Evolutionary conservation across 1,140 invertebrate genomes (phyloP), one percentile per base, ranked within the genome.

Genomic region (Asobara japonica): DNA sequence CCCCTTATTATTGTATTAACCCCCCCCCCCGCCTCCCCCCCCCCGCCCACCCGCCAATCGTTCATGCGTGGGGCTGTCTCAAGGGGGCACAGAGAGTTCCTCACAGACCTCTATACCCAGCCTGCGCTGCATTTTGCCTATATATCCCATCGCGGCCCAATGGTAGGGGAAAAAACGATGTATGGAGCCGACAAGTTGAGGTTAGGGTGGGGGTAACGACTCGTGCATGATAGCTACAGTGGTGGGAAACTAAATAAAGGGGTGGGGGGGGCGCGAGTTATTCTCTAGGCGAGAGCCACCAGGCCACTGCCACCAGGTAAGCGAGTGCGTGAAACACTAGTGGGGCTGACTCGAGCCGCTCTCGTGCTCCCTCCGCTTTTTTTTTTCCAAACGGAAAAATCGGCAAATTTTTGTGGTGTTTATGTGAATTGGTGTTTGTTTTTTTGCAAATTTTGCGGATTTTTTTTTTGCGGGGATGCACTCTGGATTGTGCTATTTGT

Each of bases 301-400:
- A 77, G 73, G 74, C 74, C 80, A 76, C 60, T 75, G 78, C 79
- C 73, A 77, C 82, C 85, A 84, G 84, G 84, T 84, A 85, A 83
- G 81, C 80, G 79, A 83, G 77, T 74, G 79, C 56, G 78, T 67
- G 76, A 61, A 79, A 78, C 80, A 80, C 82, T 83, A 84, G 80
- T 83, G 81, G 83, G 82, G 83, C 83, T 81, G 83, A 80, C 83
- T 80, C 82, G 81, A 82, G 79, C 83, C 81, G 78, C 22, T 8
- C 66, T 68, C 38, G 20, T 16, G 27, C 18, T 62, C 10, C 60
- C 13, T 48, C 5, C 7, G 41, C 18, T 48, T 4, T 6, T 4
- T 8, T 36, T 36, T 36, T 36, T 36, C 5, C 11, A 36, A 5
- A 6, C 31, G 5, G 31, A 36, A 36, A 36, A 11, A 36, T 11